A percentile compares a stretch with the other conserved stretches of the same genome.
These are phyloP conservation scores for Anhinga anhinga DNA, from an alignment of 2,113 vertebrate genomes.

Conservation along the genomic window DNA sequence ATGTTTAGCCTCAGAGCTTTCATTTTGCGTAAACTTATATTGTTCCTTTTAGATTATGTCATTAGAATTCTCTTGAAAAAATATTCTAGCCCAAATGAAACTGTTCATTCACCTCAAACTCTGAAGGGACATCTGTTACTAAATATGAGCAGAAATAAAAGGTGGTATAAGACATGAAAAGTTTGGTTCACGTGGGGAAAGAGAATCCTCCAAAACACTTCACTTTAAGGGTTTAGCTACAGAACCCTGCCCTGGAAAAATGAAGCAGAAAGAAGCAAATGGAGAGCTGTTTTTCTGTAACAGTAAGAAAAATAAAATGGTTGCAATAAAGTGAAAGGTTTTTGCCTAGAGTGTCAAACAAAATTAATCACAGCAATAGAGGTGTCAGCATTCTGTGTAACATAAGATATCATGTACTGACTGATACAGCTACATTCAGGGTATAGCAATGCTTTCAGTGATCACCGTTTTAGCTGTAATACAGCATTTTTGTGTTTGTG, in stretches of 20 bases:
- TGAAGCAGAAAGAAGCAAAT: not conserved
- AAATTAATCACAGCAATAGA: slow-evolving; percentile 12
- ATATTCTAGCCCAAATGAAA: not conserved
- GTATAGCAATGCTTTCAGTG: not conserved
- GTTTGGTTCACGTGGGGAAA: not conserved
- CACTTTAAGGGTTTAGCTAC: slow-evolving; percentile 16
- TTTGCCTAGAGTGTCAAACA: not conserved
- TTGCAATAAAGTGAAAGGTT: not conserved
- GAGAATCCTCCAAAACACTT: not conserved
- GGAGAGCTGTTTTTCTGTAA: not conserved
- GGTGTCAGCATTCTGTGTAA: not conserved
- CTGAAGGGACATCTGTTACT: slow-evolving; percentile 1
- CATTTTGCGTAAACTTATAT: not conserved
- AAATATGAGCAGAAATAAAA: not conserved
- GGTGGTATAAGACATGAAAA: not conserved
- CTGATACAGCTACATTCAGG: not conserved
- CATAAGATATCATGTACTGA: not conserved
- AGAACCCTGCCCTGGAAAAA: not conserved
- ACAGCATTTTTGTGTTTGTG: not conserved
- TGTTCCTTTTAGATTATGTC: not conserved
- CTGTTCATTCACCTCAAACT: not conserved
- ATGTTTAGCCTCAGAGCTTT: not conserved
- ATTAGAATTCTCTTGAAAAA: not conserved
- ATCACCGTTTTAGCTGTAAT: not conserved
- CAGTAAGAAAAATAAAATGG: not conserved